Conservation (phyloP, 2,797 vertebrate species). For the Tinamus major region DNA sequence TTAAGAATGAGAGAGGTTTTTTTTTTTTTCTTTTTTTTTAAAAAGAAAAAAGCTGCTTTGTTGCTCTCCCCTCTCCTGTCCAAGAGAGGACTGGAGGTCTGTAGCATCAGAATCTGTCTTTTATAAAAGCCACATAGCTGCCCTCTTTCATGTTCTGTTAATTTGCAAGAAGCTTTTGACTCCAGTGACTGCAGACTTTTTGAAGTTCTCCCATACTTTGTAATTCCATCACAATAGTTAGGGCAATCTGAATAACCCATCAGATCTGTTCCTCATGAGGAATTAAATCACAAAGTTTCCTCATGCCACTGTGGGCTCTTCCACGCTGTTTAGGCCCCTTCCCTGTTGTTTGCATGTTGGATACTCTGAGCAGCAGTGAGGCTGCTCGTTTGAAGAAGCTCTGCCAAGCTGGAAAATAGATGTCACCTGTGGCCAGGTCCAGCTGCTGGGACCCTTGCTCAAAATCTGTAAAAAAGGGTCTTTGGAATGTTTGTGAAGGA, state of each 20-base stretch:
- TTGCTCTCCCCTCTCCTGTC: background rate
- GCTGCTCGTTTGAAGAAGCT: background rate
- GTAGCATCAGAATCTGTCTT: background rate
- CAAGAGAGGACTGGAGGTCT: background rate
- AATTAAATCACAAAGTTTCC: background rate
- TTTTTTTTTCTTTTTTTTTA: too few species aligned
- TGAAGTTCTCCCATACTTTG: background rate
- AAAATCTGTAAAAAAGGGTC: background rate
- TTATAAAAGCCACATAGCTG: background rate
- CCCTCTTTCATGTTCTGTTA: background rate
- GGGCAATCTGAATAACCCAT: background rate
- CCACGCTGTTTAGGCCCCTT: background rate
- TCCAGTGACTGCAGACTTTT: background rate
- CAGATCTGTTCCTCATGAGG: background rate
- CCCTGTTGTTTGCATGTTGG: accelerated
- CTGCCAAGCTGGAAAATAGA: background rate
- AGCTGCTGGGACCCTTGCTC: background rate
- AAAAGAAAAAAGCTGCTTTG: background rate
- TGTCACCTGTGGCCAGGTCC: background rate
- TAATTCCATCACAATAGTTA: background rate
- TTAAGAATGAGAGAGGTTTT: background rate
- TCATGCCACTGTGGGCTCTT: background rate
- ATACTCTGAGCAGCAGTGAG: background rate
- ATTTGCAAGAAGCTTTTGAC: background rate
- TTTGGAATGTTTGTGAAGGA: background rate